These are phyloP conservation scores for Trichopoda pennipes DNA, from an alignment of 2,888 invertebrate genomes.

Conservation along the genomic window DNA sequence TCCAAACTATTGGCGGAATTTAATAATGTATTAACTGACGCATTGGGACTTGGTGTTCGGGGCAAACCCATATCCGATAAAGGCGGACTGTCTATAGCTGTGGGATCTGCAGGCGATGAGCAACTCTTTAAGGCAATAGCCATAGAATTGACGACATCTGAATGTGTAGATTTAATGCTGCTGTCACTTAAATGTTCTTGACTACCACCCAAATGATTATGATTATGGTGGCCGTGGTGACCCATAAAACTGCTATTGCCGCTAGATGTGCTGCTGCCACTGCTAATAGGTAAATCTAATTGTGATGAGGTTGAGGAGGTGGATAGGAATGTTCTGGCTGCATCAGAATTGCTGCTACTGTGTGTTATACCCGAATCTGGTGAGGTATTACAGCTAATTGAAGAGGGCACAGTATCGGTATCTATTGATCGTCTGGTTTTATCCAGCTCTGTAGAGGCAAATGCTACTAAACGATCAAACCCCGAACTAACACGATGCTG, in stretches of 20 bases:
- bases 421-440: slow-evolving; percentile 91
- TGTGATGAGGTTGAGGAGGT: slow-evolving; percentile 82
- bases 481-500: slow-evolving; percentile 95
- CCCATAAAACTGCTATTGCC: slow-evolving; percentile 66
- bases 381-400: slow-evolving; percentile 88
- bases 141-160: slow-evolving; percentile 63
- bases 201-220: slow-evolving; percentile 80
- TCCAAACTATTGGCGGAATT: slow-evolving; percentile 50
- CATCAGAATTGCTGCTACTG: slow-evolving; percentile 81
- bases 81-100: slow-evolving; percentile 82
- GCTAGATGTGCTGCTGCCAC: slow-evolving; percentile 74
- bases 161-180: slow-evolving; percentile 76
- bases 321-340: slow-evolving; percentile 80
- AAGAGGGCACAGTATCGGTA: slow-evolving; percentile 83
- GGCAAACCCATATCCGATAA: slow-evolving; percentile 80
- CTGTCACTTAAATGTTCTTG: slow-evolving; percentile 79
- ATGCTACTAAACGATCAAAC: slow-evolving; percentile 95
- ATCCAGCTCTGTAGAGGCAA: slow-evolving; percentile 95
- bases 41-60: slow-evolving; percentile 80
- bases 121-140: slow-evolving; percentile 72
- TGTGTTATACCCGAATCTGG: slow-evolving; percentile 93
- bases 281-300: slow-evolving; percentile 77
- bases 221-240: slow-evolving; percentile 70
- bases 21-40: slow-evolving; percentile 75
- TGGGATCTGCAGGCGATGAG: slow-evolving; percentile 79